A percentile compares a stretch with the other conserved stretches of the same genome.
These are phyloP conservation scores for Brenthis ino DNA, from an alignment of 2,888 invertebrate species.

Conservation along the genomic window DNA sequence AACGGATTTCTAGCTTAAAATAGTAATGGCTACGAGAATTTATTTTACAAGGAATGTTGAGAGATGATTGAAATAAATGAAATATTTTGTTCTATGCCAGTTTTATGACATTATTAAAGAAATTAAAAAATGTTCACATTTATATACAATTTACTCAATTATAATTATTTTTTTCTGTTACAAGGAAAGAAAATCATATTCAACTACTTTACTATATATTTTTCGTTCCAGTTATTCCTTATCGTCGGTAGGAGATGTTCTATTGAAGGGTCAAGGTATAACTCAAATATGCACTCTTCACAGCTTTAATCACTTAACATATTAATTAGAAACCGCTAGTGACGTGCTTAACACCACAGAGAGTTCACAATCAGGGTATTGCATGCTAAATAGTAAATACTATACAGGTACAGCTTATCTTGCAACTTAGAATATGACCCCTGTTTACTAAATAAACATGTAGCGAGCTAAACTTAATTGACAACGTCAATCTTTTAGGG, in stretches of 20 bases:
- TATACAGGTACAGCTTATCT: not conserved
- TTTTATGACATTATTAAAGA: not conserved
- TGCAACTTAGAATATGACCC: too few species aligned
- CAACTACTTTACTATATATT: conserved; percentile 21
- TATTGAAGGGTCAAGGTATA: conserved; percentile 67
- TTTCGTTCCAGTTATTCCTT: conserved; percentile 42
- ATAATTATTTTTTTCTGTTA: not conserved
- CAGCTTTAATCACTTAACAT: conserved; percentile 28
- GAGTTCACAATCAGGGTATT: conserved; percentile 1
- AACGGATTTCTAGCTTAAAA: conserved; percentile 23
- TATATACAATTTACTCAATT: not conserved
- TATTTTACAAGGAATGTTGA: conserved; percentile 5
- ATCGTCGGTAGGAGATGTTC: conserved; percentile 63
- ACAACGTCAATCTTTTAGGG: too few species aligned
- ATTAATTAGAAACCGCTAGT: conserved; percentile 3
- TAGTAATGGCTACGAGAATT: not conserved
- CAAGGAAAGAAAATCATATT: too few species aligned
- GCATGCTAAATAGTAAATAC: conserved; percentile 10
- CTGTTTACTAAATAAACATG: too few species aligned
- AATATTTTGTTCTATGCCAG: not conserved
- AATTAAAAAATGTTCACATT: not conserved
- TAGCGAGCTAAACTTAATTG: too few species aligned
- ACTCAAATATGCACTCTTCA: conserved; percentile 24
- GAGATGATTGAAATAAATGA: not conserved
- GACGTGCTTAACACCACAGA: conserved; percentile 7